Conservation (phyloP, 92 coral and sea anemone species). For the Parazoanthus darwini region DNA sequence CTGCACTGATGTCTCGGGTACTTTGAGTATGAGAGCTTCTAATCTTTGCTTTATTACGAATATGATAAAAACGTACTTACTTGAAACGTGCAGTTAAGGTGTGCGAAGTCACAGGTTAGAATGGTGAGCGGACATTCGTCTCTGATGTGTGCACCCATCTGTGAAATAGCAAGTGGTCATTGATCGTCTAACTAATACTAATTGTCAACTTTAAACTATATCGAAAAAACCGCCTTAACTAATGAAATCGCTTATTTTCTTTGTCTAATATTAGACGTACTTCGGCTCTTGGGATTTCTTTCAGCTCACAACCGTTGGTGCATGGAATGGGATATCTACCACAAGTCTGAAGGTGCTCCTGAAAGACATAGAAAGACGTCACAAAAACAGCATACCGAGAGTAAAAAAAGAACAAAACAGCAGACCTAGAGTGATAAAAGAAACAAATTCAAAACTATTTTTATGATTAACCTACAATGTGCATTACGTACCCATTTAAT, state of each 20-base stretch:
- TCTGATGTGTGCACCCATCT: not conserved
- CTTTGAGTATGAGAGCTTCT: too few species aligned
- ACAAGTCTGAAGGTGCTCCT: not conserved
- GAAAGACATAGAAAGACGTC: not conserved
- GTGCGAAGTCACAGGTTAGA: not conserved
- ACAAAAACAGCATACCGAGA: not conserved
- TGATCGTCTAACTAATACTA: too few species aligned
- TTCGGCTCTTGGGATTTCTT: not conserved
- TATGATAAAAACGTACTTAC: not conserved
- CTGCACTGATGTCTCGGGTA: too few species aligned
- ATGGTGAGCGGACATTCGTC: not conserved
- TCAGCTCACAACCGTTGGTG: not conserved
- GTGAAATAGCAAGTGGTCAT: not conserved
- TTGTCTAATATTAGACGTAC: not conserved
- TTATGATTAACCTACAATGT: too few species aligned
- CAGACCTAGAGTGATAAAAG: too few species aligned
- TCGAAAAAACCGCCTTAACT: too few species aligned
- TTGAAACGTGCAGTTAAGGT: not conserved
- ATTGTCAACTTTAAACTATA: too few species aligned
- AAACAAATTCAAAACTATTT: too few species aligned
- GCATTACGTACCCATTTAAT: too few species aligned
- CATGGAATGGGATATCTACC: not conserved
- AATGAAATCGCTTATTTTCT: too few species aligned
- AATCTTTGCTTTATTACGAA: too few species aligned
- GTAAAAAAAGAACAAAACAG: too few species aligned